Conservation (phyloP, 2,888 invertebrate genomes). For the Poecilus cupreus region DNA sequence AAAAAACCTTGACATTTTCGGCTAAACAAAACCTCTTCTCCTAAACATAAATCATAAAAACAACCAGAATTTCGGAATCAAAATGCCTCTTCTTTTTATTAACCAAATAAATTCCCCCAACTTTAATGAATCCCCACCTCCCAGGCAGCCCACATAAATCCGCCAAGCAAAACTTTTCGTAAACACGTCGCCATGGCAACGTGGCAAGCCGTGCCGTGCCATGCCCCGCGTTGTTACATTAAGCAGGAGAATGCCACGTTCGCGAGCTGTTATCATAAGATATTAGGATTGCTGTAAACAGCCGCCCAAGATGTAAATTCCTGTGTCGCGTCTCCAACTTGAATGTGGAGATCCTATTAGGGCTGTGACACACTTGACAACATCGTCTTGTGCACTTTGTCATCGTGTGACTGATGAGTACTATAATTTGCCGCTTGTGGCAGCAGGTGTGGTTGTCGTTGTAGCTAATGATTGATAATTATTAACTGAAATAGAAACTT, state of each 20-base stretch:
- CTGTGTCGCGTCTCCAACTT: not conserved
- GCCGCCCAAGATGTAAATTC: slow-evolving; percentile 22
- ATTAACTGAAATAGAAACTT: too few species aligned
- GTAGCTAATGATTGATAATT: not conserved
- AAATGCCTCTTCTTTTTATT: not conserved
- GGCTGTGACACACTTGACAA: not conserved
- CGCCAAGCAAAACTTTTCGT: not conserved
- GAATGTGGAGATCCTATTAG: not conserved
- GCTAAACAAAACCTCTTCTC: too few species aligned
- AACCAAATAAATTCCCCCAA: slow-evolving; percentile 10
- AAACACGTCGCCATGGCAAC: slow-evolving; percentile 3
- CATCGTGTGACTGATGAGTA: not conserved
- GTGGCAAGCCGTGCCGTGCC: not conserved
- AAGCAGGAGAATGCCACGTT: not conserved
- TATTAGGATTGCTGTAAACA: slow-evolving; percentile 29
- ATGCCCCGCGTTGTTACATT: too few species aligned
- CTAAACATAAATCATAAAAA: too few species aligned
- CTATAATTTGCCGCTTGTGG: not conserved
- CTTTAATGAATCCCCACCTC: not conserved
- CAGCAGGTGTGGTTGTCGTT: not conserved
- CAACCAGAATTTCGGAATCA: too few species aligned
- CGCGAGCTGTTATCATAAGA: slow-evolving; percentile 24
- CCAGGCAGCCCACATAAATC: not conserved
- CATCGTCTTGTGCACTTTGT: not conserved
- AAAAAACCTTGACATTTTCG: too few species aligned